phyloP scores from a whole-genome alignment of 1,140 invertebrate genomes.

The Diuraphis noxia region DNA sequence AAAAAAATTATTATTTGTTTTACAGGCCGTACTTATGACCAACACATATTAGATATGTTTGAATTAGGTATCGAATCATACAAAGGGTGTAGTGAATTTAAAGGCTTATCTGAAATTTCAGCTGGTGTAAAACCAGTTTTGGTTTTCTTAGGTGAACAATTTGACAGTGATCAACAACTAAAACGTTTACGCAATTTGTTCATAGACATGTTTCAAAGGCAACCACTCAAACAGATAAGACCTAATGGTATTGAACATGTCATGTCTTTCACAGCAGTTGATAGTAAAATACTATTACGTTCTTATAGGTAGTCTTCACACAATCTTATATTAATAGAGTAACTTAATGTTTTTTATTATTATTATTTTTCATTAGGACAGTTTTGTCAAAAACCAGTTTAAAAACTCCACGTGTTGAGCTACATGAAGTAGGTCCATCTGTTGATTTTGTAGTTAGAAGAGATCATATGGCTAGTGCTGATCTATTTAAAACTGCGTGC shows the following conservation, averaged over 20 bases:
- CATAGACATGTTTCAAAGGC: constrained; percentile 90
- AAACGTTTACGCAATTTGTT: constrained; percentile 86
- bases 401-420: constrained; percentile 83
- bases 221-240: constrained; percentile 75
- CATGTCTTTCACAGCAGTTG: constrained; percentile 81
- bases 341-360: constrained; percentile 48
- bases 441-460: constrained; percentile 84
- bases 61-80: constrained; percentile 90
- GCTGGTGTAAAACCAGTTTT: constrained; percentile 88
- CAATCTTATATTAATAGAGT: neutral
- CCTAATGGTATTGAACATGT: constrained; percentile 92
- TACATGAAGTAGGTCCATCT: constrained; percentile 93
- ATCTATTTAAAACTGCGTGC: constrained; percentile 85
- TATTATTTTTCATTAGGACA: constrained; percentile 66
- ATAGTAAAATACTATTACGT: constrained; percentile 79
- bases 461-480: constrained; percentile 85
- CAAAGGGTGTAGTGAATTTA: constrained; percentile 77
- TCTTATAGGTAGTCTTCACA: constrained; percentile 73
- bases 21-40: constrained; percentile 80
- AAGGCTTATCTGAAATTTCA: constrained; percentile 73
- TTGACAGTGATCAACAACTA: constrained; percentile 80
- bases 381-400: constrained; percentile 88
- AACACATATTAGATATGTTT: constrained; percentile 91
- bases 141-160: constrained; percentile 89
- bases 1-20: constrained; percentile 45